Base-by-base conservation (phyloP, 2,888 invertebrate genomes). In the Noctua janthe region DNA sequence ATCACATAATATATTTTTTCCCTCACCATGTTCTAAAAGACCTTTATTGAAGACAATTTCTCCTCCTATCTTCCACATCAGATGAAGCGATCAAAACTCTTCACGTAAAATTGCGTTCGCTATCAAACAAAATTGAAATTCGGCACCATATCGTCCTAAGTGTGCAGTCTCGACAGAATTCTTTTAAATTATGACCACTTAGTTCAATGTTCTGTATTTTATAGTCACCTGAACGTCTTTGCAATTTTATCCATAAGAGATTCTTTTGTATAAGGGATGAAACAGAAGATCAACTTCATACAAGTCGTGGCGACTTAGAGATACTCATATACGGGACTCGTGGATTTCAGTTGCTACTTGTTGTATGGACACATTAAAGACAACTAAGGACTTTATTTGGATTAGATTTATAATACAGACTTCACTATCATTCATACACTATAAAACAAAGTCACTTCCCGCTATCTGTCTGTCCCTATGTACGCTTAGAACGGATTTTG, bases 181-280 rank as follows among this genome's bases (percentile, higher is more conserved):
- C 67, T 73, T 71, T 11, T 43, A 82, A 87, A 76, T 76, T 82
- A 82, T 73, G 29, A 76, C 72, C 76, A 82, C 78, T 87, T 82
- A 74, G 77, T 78, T 84, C 71, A 89, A 80, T 89, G 76, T 78
- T 80, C 85, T 84, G 82, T 82, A 62, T 67, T 87, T 87, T 87
- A 87, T 89, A 75, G 89, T 70, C 82, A 87, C 85, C 89, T 87
- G 88, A 71, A 76, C 62, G 76, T 69, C 70, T 86, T 88, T 84
- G 80, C 64, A 81, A 84, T 88, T 87, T 82, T 87, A 64, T 78
- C 54, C 49, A 66, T 66, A 80, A 66, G 47, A 74, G 47, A 74
- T 39, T 78, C 8, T 78, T 59, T 67, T 23, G 6, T 10, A 10
- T 5, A 3, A 39, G 11, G 56, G 11, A 17, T 51, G 15, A n/a